Conservation (phyloP, 1,140 invertebrate species). For the Caerostris darwini region DNA sequence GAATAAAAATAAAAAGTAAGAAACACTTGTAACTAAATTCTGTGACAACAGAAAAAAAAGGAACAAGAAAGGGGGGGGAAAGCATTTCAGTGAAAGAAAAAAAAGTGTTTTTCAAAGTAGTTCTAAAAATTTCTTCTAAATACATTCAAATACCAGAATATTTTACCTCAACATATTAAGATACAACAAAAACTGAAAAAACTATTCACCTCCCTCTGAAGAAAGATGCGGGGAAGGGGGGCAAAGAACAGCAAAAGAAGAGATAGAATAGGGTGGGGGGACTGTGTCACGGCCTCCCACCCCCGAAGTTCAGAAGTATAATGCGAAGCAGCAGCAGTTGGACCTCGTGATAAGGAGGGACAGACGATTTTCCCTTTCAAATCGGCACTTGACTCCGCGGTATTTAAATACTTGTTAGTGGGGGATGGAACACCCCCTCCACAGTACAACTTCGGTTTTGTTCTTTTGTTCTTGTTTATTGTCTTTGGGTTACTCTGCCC, state of each 20-base stretch:
- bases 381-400: slow-evolving; percentile 59
- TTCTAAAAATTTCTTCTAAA: slow-evolving; percentile 8
- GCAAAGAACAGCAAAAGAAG: background rate
- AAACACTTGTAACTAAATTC: background rate
- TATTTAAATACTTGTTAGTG: slow-evolving; percentile 74
- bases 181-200: slow-evolving; percentile 37
- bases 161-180: slow-evolving; percentile 51
- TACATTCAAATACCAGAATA: slow-evolving; percentile 34
- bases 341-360: slow-evolving; percentile 33
- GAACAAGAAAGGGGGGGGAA: background rate
- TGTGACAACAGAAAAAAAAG: background rate
- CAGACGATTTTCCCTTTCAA: slow-evolving; percentile 74
- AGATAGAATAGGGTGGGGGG: background rate
- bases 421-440: slow-evolving; percentile 40
- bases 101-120: background rate
- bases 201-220: background rate
- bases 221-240: background rate
- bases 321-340: slow-evolving; percentile 58
- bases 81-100: background rate
- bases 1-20: background rate
- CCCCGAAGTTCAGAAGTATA: slow-evolving; percentile 28
- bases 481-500: background rate
- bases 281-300: background rate
- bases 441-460: background rate
- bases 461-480: slow-evolving; percentile 12